phyloP scores from a whole-genome alignment of 2,797 vertebrate species.

The Pangasius macronema region DNA sequence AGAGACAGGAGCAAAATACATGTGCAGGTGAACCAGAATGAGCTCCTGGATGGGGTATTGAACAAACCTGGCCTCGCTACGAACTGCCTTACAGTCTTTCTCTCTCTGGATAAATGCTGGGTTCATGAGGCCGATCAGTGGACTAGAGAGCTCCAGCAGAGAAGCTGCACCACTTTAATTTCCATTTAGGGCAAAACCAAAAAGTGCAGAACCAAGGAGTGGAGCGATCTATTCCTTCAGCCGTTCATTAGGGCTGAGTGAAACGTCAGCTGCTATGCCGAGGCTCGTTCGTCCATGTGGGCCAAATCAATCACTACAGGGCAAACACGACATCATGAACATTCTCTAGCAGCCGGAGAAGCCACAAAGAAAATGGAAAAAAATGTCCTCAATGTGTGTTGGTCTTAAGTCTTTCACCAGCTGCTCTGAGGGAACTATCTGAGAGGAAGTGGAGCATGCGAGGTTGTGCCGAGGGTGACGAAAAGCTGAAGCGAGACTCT shows the following conservation, averaged over 20 bases:
- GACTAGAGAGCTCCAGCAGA: slow-evolving; percentile 9
- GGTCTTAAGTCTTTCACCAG: slow-evolving; percentile 52
- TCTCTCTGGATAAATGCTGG: slow-evolving; percentile 29
- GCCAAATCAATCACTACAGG: slow-evolving; percentile 48
- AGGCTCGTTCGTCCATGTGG: slow-evolving; percentile 44
- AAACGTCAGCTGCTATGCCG: slow-evolving; percentile 54
- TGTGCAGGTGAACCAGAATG: slow-evolving; percentile 20
- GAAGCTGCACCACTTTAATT: slow-evolving; percentile 38
- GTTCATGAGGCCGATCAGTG: slow-evolving; percentile 20
- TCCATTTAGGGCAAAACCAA: slow-evolving; percentile 50
- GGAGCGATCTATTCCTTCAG: slow-evolving; percentile 33
- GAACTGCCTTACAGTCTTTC: slow-evolving; percentile 15
- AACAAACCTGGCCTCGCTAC: slow-evolving; percentile 1
- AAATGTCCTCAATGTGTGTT: slow-evolving; percentile 21
- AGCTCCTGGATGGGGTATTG: slow-evolving; percentile 19
- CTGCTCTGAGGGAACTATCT: slow-evolving; percentile 57
- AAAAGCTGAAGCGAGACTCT: slow-evolving; percentile 46
- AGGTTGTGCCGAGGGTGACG: slow-evolving; percentile 41
- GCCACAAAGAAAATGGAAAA: slow-evolving; percentile 17
- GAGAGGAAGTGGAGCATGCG: slow-evolving; percentile 51
- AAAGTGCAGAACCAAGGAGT: slow-evolving; percentile 29
- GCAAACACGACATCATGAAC: slow-evolving; percentile 43
- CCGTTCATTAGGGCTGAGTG: slow-evolving; percentile 46
- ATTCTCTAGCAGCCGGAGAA: slow-evolving; percentile 19
- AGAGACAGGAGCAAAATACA: background rate